Percentiles rank a stretch among this genome's conserved stretches.
phyloP scores from a whole-genome alignment of 2,888 invertebrate species.

The Mactromeris polynyma region DNA sequence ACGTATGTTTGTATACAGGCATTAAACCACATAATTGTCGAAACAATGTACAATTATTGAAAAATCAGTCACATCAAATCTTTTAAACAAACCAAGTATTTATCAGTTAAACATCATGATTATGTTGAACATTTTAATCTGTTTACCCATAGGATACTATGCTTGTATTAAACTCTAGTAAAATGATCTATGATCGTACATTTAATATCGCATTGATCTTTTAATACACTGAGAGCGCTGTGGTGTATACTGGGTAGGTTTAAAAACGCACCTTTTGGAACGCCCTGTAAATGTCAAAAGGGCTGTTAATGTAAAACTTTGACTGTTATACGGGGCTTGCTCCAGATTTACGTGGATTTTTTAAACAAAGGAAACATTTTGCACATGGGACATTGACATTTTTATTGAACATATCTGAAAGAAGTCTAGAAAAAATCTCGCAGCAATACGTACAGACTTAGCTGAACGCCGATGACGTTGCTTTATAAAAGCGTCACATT shows the following conservation, averaged over 20 bases:
- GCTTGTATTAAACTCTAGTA: slow-evolving; percentile 25
- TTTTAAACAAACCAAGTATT: slow-evolving; percentile 47
- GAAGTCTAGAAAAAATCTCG: no score
- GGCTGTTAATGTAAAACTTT: no score
- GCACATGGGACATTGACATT: no score
- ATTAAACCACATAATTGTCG: slow-evolving; percentile 31
- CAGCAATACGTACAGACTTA: no score
- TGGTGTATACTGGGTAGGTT: not conserved
- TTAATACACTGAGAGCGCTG: slow-evolving; percentile 5
- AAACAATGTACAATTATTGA: slow-evolving; percentile 36
- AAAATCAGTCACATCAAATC: slow-evolving; percentile 40
- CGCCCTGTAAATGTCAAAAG: not conserved
- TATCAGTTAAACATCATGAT: slow-evolving; percentile 41
- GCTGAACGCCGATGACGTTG: no score
- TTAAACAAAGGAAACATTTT: no score
- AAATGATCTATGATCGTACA: slow-evolving; percentile 28
- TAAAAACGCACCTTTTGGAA: not conserved
- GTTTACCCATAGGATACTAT: slow-evolving; percentile 32
- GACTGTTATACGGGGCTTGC: no score
- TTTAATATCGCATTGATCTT: slow-evolving; percentile 35
- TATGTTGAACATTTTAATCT: slow-evolving; percentile 43
- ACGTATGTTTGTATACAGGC: not conserved
- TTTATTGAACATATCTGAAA: no score
- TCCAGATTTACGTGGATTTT: no score
- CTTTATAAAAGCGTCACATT: no score